Evolutionary conservation across 2,888 invertebrate genomes (phyloP), one percentile per base, ranked within the genome.

Genomic region (Gastrophysa polygoni): DNA sequence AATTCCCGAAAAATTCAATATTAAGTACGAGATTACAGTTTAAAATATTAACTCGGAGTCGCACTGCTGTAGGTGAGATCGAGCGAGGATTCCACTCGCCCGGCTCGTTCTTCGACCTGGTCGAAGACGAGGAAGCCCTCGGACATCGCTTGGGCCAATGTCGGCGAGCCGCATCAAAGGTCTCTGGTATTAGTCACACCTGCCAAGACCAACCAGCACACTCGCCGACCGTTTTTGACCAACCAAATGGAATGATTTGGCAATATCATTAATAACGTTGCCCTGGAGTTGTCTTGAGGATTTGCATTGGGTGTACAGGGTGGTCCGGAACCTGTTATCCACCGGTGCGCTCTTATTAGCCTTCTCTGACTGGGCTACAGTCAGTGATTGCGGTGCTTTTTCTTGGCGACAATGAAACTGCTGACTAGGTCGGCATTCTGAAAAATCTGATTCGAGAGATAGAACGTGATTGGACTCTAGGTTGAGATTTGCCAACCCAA

Each of bases 131-230:
- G 14, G 14, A n/a, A 38, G 3, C 38, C 14, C 38, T 54, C 10
- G 44, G 16, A 52, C 10, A 18, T 29, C n/a, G 46, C 47, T 4
- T 77, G 80, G 73, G 65, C 78, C 71, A 72, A 69, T 80, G 81
- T 79, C 81, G 81, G 81, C 79, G 60, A 68, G 58, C 67, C 64
- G 67, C 71, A 68, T 75, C 78, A 80, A 81, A 80, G 79, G 76
- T 74, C 68, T 71, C 67, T n/a, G n/a, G 73, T 74, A 79, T 82
- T 81, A 81, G 82, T 82, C 81, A 82, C 82, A 82, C 81, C 82
- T 82, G 82, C 81, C 81, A 80, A 75, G 75, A 73, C 73, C 76
- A 73, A 75, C 74, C 73, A 73, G 71, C 72, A 69, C 71, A 72
- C 75, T 71, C 69, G 68, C 67, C 71, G 70, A 67, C 70, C 68